Base-by-base conservation (phyloP, 1,140 invertebrate species). In the Bursaphelenchus mucronatus region DNA sequence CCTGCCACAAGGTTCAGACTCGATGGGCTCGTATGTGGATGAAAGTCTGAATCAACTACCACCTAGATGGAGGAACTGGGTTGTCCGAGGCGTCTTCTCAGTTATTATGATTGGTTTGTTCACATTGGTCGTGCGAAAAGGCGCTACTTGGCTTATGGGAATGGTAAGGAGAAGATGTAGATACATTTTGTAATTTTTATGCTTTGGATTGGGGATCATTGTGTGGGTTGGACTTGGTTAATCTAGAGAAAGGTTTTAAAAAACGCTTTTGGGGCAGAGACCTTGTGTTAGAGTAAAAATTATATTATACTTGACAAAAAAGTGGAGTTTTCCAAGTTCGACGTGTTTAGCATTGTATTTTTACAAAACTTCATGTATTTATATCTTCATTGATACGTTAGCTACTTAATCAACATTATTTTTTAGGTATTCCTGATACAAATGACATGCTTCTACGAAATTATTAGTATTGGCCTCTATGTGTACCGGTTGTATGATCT, bases 361-460 rank as follows among this genome's bases (percentile, higher is more conserved):
- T n/a, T n/a, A n/a, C n/a, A n/a, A n/a, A n/a, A n/a, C n/a, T n/a
- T n/a, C n/a, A n/a, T n/a, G n/a, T n/a, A n/a, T n/a, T n/a, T n/a
- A n/a, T n/a, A n/a, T n/a, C 11, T 41, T 46, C 2, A 5, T 30
- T 3, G 5, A 30, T 1, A 30, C 5, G 30, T 1, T 30, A 30
- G 30, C 30, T 30, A 5, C 5, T 5, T 30, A 43, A 66, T 6
- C 55, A 8, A 69, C 30, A 39, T 40, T 10, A 0, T 75, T 73
- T 86, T 86, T 61, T 82, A 97, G 94, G 93, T 93, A 4, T 85
- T 99, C 66, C 83, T 90, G 58, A 91, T 99, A 5, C 96, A 99
- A 89, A 91, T 99, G 39, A 97, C 97, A 87, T 99, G 96, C 84
- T 99, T 98, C 83, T 90, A 94, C 83, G 96, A 99, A 85, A 98